Conservation (phyloP, 2,797 vertebrate species). For the Hydrophis major region DNA sequence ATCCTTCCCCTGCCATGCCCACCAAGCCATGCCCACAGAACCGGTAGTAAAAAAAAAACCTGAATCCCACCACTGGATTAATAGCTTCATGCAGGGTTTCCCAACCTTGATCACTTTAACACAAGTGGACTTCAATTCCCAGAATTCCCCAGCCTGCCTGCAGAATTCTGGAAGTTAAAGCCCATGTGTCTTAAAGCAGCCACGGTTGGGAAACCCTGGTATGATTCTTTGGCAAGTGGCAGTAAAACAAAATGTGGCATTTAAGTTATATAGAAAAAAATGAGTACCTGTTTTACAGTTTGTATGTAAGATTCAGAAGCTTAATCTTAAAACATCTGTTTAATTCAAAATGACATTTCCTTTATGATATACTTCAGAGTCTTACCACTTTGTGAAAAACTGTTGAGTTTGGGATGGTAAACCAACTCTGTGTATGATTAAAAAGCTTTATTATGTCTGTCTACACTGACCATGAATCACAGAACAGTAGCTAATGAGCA, state of each 20-base stretch:
- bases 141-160: not conserved
- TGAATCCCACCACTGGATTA: too few species aligned
- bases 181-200: too few species aligned
- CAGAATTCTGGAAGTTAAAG: too few species aligned
- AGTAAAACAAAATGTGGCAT: conserved; percentile 58
- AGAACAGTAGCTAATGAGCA: not conserved
- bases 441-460: not conserved
- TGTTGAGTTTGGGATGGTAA: not conserved
- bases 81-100: conserved; percentile 33
- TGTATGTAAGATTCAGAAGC: not conserved
- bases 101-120: not conserved
- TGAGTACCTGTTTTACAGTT: not conserved
- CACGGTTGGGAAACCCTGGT: not conserved
- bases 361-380: not conserved
- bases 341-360: not conserved
- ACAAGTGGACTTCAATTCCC: not conserved
- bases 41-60: too few species aligned
- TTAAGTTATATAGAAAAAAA: conserved; percentile 35
- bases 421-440: not conserved
- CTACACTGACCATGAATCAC: not conserved
- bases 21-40: too few species aligned
- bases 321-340: not conserved
- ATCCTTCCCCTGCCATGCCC: too few species aligned
- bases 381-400: not conserved
- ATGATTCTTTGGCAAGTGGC: conserved; percentile 53